phyloP scores from a whole-genome alignment of 1,140 invertebrate species.

The Tetranychus urticae region DNA sequence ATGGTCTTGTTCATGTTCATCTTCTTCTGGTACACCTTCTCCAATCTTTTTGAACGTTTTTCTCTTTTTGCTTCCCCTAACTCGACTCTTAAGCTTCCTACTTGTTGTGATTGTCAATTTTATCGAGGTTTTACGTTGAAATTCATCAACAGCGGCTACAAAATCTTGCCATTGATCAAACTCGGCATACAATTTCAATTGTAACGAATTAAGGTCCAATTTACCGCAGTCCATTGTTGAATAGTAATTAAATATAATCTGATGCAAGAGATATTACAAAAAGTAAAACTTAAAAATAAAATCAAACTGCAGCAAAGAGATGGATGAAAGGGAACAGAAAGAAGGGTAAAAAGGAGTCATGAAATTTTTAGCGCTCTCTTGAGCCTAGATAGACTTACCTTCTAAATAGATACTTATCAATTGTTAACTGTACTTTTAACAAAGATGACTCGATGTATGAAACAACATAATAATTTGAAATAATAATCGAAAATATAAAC shows the following conservation, averaged over 20 bases:
- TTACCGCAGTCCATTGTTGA: not conserved
- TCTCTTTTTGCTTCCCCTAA: not conserved
- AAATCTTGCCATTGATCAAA: not conserved
- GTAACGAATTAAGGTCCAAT: not conserved
- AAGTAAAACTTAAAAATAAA: not conserved
- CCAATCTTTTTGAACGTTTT: not conserved
- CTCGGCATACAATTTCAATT: not conserved
- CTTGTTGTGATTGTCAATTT: not conserved
- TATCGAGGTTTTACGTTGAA: not conserved
- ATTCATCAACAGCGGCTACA: not conserved
- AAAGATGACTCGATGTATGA: too few relatives aligned
- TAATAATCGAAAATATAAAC: too few relatives aligned
- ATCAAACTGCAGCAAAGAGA: not conserved
- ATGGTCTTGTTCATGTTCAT: not conserved
- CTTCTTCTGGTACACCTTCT: not conserved
- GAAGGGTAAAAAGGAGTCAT: too few relatives aligned
- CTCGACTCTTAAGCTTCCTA: not conserved
- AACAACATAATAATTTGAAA: too few relatives aligned
- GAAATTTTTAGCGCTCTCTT: too few relatives aligned
- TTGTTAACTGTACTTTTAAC: too few relatives aligned
- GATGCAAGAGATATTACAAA: constrained; percentile 8
- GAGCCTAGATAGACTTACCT: too few relatives aligned
- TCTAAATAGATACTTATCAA: too few relatives aligned
- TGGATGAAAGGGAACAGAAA: too few relatives aligned
- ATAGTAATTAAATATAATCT: constrained; percentile 7